Evolutionary conservation across 2,797 vertebrate species (phyloP), one percentile per base, ranked within the genome.

Genomic region (Cyclopterus lumpus): DNA sequence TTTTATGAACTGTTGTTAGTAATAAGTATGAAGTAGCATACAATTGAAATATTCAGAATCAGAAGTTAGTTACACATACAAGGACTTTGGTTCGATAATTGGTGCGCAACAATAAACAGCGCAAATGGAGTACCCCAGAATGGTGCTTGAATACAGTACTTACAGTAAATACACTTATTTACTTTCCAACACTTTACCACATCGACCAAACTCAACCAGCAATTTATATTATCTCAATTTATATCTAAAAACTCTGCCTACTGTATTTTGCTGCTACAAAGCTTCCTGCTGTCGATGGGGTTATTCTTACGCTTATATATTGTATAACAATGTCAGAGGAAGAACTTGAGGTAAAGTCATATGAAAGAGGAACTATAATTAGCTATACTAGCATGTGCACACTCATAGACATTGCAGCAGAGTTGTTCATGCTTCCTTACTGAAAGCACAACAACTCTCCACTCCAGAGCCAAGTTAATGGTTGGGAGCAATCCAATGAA

Each of bases 281-380:
- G 71, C 57, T 75, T 73, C 75, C 64, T 86, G 77, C 57, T 74
- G 61, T 80, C 53, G 12, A 66, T 65, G 24, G 24, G 62, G 49
- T 73, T 86, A 77, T 77, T 85, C 74, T 86, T 81, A 22, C 66
- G 63, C 66, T 11, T n/a, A n/a, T n/a, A n/a, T n/a, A 55, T 80
- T 90, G 71, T 75, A 74, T 80, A 84, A 82, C 69, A 82, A 80
- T 73, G 77, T 86, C 76, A 89, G 68, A 88, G 73, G 79, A 84
- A 75, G 74, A 88, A 80, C 40, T 61, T 79, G 65, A 36, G 75
- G 64, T 85, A 73, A 84, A 91, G 81, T 89, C 82, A 75, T 79
- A 85, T 88, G 75, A 90, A 87, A 85, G 73, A 84, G 26, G 63
- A 42, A 72, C 82, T 88, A 87, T 86, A 84, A 90, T 91, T 84